phyloP scores from a whole-genome alignment of 2,113 vertebrate species.

The Rattus norvegicus region GRCr8 NC_086026.1:96675001-96675500 shows the following conservation, averaged over 20 bases:
- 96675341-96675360: not conserved
- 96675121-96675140: not conserved
- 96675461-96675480: not conserved
- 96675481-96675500: too few relatives aligned
- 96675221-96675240: not conserved
- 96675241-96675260: not conserved
- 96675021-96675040: not conserved
- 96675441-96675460: not conserved
- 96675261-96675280: too few relatives aligned
- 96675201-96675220: not conserved
- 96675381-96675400: too few relatives aligned
- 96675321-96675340: not conserved
- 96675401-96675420: not conserved
- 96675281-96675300: too few relatives aligned
- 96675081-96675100: slow-evolving; percentile 32
- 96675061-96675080: not conserved
- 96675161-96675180: not conserved
- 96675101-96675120: slow-evolving; percentile 33
- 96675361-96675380: not conserved
- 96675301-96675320: not conserved
- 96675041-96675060: not conserved
- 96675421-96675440: not conserved
- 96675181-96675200: not conserved
- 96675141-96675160: not conserved
- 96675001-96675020: not conserved